phyloP scores from a whole-genome alignment of 2,113 vertebrate genomes.

The Sylvilagus bachmani region DNA sequence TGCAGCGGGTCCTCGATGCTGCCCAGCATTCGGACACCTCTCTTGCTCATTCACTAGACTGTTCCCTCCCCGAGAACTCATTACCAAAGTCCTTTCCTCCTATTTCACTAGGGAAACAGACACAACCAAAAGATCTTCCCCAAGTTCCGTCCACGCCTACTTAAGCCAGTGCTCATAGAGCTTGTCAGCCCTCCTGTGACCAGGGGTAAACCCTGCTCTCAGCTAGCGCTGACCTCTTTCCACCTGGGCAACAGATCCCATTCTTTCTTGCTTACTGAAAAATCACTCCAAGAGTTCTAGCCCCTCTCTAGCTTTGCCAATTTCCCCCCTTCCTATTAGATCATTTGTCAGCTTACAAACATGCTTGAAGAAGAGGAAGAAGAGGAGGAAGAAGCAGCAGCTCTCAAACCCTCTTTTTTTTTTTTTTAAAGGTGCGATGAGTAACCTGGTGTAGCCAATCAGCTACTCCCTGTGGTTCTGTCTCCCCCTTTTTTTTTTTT shows the following conservation, averaged over 20 bases:
- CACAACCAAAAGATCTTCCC: constrained; percentile 24
- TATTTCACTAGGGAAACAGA: neutral
- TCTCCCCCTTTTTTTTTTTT: no score
- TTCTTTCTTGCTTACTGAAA: constrained; percentile 46
- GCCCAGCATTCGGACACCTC: constrained; percentile 16
- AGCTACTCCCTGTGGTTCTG: no score
- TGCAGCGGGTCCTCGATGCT: neutral
- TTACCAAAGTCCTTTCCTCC: neutral
- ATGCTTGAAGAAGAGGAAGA: neutral
- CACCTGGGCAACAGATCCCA: neutral
- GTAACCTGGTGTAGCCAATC: no score
- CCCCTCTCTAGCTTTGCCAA: constrained; percentile 11
- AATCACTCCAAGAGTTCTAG: constrained; percentile 34
- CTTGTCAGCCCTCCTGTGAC: neutral
- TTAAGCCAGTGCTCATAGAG: neutral
- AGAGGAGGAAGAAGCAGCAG: neutral
- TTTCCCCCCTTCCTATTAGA: neutral
- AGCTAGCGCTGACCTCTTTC: neutral
- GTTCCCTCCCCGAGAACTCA: neutral
- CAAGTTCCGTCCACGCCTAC: neutral
- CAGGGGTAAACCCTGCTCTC: neutral
- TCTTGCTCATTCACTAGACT: neutral
- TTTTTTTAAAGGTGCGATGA: no score
- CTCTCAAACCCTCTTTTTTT: no score
- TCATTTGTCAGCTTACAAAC: constrained; percentile 37